phyloP scores from a whole-genome alignment of 2,113 vertebrate species.

The Cephalopterus ornatus region DNA sequence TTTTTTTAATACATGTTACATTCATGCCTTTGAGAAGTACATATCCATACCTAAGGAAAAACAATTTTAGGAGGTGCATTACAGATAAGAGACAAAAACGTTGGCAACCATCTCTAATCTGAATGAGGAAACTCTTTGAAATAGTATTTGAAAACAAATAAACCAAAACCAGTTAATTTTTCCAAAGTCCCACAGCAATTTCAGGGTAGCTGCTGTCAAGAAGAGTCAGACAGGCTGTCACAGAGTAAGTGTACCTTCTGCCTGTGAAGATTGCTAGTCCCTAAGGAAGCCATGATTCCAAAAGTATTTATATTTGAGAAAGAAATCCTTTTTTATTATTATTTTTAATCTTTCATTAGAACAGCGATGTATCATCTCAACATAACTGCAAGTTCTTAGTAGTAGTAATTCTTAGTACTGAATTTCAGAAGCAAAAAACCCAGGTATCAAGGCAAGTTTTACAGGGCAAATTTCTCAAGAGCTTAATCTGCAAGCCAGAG shows the following conservation, averaged over 20 bases:
- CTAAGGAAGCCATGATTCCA: neutral
- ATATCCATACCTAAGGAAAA: neutral
- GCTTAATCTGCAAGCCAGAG: slow-evolving; percentile 37
- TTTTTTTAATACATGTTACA: neutral
- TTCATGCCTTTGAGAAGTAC: neutral
- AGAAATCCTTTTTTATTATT: neutral
- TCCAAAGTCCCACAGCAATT: slow-evolving; percentile 10
- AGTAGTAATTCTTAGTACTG: neutral
- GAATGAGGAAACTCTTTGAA: neutral
- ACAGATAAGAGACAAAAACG: neutral
- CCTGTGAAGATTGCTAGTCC: neutral
- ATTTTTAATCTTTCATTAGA: neutral
- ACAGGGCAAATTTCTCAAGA: slow-evolving; percentile 14
- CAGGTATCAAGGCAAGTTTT: slow-evolving; percentile 4
- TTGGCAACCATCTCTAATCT: neutral
- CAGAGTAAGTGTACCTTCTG: neutral
- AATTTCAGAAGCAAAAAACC: neutral
- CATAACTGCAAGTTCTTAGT: neutral
- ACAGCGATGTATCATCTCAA: neutral
- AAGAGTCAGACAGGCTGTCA: slow-evolving; percentile 1
- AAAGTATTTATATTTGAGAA: slow-evolving; percentile 30
- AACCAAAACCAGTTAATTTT: neutral
- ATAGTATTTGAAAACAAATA: slow-evolving; percentile 21
- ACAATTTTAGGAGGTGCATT: neutral
- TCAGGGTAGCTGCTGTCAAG: slow-evolving; percentile 11